Evolutionary conservation across 2,113 vertebrate species (phyloP).

Genomic region (Saccopteryx bilineata): DNA sequence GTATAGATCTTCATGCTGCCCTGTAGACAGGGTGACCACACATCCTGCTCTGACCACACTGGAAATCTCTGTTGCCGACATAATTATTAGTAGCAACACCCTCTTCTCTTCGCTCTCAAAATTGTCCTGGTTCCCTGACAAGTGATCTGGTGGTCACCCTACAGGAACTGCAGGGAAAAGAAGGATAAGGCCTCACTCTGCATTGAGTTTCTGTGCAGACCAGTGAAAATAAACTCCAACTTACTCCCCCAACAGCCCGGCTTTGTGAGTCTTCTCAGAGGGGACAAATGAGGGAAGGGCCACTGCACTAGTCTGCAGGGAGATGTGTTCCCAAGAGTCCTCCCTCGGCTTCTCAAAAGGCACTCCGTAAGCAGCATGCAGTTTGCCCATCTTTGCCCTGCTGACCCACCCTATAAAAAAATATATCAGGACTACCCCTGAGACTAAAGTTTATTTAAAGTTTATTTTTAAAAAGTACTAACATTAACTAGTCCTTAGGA

Average conservation of each 20-base stretch:
- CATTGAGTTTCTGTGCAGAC: not conserved
- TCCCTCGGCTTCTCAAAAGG: not conserved
- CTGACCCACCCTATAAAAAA: not conserved
- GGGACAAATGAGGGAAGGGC: not conserved
- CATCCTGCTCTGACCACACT: not conserved
- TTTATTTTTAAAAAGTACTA: slow-evolving; percentile 52
- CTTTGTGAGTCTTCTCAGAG: not conserved
- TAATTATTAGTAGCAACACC: not conserved
- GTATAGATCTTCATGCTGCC: not conserved
- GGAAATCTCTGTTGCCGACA: not conserved
- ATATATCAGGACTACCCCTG: not conserved
- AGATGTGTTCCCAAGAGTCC: not conserved
- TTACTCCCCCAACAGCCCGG: not conserved
- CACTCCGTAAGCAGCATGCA: not conserved
- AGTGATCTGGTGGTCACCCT: not conserved
- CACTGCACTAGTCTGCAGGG: too few species aligned
- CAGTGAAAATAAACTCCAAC: not conserved
- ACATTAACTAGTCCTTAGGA: not conserved
- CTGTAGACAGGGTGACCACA: not conserved
- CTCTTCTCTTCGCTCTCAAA: not conserved
- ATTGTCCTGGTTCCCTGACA: not conserved
- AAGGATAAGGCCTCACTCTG: not conserved
- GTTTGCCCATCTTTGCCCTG: not conserved
- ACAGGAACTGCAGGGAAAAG: not conserved
- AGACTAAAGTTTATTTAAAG: slow-evolving; percentile 43